Evolutionary conservation across 2,888 invertebrate species (phyloP).

Genomic region (Priapulus caudatus): DNA sequence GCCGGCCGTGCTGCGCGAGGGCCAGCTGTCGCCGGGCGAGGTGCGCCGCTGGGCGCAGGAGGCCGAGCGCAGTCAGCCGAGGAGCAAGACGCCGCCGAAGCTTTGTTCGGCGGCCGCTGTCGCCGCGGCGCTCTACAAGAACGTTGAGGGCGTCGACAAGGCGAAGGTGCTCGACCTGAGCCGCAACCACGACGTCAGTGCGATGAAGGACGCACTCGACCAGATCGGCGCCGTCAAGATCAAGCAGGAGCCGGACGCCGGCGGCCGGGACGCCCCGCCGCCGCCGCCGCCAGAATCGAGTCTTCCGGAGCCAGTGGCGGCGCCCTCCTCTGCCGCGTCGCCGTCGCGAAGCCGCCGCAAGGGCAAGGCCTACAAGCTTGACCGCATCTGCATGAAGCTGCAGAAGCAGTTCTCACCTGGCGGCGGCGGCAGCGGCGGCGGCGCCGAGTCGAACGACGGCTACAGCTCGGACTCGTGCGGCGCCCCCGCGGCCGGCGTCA

Average conservation of each 20-base stretch:
- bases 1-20: neutral
- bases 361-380: conserved; percentile 69
- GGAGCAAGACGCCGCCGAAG: conserved; percentile 32
- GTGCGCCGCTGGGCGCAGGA: conserved; percentile 35
- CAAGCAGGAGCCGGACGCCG: conserved; percentile 11
- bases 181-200: neutral
- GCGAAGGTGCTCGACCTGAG: neutral
- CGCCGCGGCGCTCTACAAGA: neutral
- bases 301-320: conserved; percentile 16
- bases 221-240: conserved; percentile 12
- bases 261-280: neutral
- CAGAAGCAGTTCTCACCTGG: conserved; percentile 25
- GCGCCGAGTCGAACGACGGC: conserved; percentile 6
- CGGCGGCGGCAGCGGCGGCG: conserved; percentile 5
- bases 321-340: conserved; percentile 32
- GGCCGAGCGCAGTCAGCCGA: conserved; percentile 51
- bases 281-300: neutral
- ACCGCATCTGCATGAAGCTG: conserved; percentile 39
- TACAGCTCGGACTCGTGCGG: conserved; percentile 4
- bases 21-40: conserved; percentile 17
- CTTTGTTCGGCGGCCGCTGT: conserved; percentile 18
- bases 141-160: neutral
- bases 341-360: conserved; percentile 59
- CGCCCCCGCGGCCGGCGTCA: neutral
- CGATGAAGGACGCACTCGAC: conserved; percentile 8